Evolutionary conservation across 2,113 vertebrate species (phyloP), one percentile per base, ranked within the genome.

Genomic region (Limanda limanda): DNA sequence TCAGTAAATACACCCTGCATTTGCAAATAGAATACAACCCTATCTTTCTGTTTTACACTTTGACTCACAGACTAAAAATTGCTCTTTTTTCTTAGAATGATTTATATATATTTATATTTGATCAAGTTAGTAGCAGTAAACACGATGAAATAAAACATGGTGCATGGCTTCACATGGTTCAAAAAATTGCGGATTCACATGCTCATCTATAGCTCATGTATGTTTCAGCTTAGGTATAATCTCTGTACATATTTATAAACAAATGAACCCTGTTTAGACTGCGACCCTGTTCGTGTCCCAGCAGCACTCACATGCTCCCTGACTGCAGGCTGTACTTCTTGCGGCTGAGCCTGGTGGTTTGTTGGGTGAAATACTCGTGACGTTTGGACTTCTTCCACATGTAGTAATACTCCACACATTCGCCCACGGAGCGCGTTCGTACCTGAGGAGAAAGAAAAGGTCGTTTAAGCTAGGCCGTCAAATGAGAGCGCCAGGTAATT

Each of bases 401-500:
- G 93, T 99, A 99, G 91, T 99, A 99, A 89, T 97, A 99, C 74
- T 96, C 96, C 89, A 99, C 97, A 0, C 97, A 99, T 88, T 99
- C 98, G 0, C 97, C 97, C 58, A 99, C 97, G 0, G 98, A 99
- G 77, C 98, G 93, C 0, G 98, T 99, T 70, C 97, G 97, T 71
- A 99, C 97, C 98, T 99, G 88, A 2, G 25, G 42, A 71, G 7
- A 45, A 15, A 35, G 23, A 70, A 65, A 48, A 45, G n/a, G 0
- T 27, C 40, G 3, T 18, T 31, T 67, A 72, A 58, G 21, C 2
- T 47, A 15, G 15, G 2, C n/a, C 0, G 14, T 60, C 0, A 10
- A 40, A 37, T 14, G 0, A 23, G 9, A 5, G 2, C 6, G 75
- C 9, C 31, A 14, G 11, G 20, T 11, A 51, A 3, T 48, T 23